Evolutionary conservation across 2,113 vertebrate genomes (phyloP).

Genomic region (Probosciger aterrimus): DNA sequence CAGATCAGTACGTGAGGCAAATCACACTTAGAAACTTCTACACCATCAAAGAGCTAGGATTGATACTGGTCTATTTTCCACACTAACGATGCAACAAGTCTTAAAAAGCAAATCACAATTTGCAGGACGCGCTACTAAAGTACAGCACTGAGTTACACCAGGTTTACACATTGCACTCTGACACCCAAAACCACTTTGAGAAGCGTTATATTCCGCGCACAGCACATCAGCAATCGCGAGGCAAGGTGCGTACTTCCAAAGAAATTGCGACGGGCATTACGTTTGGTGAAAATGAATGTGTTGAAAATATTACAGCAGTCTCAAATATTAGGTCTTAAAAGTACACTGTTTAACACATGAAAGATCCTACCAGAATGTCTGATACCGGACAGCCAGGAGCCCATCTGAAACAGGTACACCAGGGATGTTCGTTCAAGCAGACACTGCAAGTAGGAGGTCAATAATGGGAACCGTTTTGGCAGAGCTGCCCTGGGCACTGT

Average conservation of each 20-base stretch:
- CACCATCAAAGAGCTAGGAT: background rate
- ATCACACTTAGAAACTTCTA: background rate
- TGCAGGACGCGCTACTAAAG: background rate
- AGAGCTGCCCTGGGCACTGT: background rate
- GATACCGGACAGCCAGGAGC: background rate
- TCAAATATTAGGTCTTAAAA: background rate
- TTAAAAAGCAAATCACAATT: background rate
- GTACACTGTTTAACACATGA: background rate
- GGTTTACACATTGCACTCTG: background rate
- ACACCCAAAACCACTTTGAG: background rate
- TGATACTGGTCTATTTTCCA: conserved; percentile 18
- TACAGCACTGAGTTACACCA: background rate
- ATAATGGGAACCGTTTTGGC: accelerated
- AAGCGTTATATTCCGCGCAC: background rate
- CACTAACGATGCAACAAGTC: background rate
- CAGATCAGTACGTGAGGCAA: background rate
- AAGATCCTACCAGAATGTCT: accelerated
- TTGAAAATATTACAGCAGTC: background rate
- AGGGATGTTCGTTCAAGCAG: accelerated
- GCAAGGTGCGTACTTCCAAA: background rate
- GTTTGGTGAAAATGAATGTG: background rate
- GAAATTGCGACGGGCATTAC: background rate
- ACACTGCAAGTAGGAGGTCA: too few species aligned
- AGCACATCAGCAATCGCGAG: background rate
- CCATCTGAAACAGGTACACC: accelerated